Conservation (phyloP, 2,113 vertebrate genomes). For the Oreochromis tanganicae region DNA sequence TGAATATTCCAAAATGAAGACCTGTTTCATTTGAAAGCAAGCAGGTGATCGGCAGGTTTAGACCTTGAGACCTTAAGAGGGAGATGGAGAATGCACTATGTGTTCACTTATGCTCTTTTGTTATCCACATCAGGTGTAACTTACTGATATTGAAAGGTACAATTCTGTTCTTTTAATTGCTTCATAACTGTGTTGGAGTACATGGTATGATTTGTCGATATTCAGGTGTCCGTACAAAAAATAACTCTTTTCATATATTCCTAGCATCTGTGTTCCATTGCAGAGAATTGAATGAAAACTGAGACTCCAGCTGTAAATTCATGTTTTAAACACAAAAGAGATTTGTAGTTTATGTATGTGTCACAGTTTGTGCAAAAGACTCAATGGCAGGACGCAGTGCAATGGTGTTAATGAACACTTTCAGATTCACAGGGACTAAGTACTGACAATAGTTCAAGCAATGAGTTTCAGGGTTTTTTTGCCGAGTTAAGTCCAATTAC, state of each 20-base stretch:
- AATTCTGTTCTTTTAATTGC: not conserved
- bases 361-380: not conserved
- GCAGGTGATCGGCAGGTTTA: not conserved
- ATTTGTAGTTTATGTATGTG: not conserved
- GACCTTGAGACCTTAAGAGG: not conserved
- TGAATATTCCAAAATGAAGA: not conserved
- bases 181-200: not conserved
- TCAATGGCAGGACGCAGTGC: not conserved
- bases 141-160: not conserved
- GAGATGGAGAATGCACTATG: not conserved
- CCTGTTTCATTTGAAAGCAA: not conserved
- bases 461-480: not conserved
- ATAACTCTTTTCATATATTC: not conserved
- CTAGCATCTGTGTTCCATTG: not conserved
- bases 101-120: not conserved
- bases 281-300: not conserved
- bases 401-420: not conserved
- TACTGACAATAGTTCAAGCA: not conserved
- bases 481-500: not conserved
- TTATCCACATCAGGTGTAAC: not conserved
- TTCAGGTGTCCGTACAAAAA: not conserved
- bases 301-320: not conserved
- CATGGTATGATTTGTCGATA: not conserved
- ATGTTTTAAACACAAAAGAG: not conserved
- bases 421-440: not conserved